Evolutionary conservation across 2,113 vertebrate species (phyloP), one percentile per base, ranked within the genome.

Genomic region (Poicephalus gulielmi): DNA sequence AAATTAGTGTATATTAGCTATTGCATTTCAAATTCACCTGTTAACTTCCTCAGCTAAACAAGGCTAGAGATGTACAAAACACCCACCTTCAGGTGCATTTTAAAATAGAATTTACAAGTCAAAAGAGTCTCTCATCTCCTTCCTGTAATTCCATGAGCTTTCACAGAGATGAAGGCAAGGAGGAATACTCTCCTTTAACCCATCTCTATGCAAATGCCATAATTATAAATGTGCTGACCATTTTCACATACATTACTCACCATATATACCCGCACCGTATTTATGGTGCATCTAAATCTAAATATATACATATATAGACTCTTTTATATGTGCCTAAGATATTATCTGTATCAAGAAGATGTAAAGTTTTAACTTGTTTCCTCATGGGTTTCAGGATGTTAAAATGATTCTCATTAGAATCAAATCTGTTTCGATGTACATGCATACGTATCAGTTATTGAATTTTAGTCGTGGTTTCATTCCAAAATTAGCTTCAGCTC

Each of bases 1-100:
- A 96, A 97, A 96, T 97, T 73, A 86, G 43, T 20, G n/a, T 83
- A 64, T 33, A 30, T 93, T 88, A 93, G 86, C 64, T 93, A 59
- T 39, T 96, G 95, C 95, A 96, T 95, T 94, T 94, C 86, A 93
- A 93, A 94, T 92, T 95, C 31, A 62, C 31, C 46, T 31, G 35
- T 76, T 95, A 77, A 77, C 76, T 95, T 95, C 92, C 91, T 93
- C 62, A 47, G 68, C 59, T 93, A 96, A 92, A 92, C 82, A 93
- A 81, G 79, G 28, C 53, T 83, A 16, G 11, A 80, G 63, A 77
- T 50, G n/a, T 94, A 86, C 41, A 86, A 86, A 88, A 44, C 49
- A 90, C 49, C 31, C 53, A 77, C 47, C 19, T 37, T 88, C 85
- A 90, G 23, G 17, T 55, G 47, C 63, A 63, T 82, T 94, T 90